A percentile compares a stretch with the other conserved stretches of the same genome.
These are phyloP conservation scores for Hydractinia echinata DNA, from an alignment of 30 jellyfish, hydroid and myxozoan genomes.

Conservation along the genomic window DNA sequence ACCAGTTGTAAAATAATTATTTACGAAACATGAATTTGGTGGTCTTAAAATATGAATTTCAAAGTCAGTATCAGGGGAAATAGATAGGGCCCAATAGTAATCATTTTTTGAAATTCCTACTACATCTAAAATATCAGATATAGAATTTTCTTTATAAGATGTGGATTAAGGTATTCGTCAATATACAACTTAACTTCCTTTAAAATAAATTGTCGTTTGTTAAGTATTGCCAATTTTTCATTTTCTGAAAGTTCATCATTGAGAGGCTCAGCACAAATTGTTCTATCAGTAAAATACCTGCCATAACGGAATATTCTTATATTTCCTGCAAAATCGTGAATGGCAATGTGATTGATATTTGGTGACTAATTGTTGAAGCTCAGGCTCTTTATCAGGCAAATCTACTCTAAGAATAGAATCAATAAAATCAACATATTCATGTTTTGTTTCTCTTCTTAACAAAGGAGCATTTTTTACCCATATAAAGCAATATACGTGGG, in stretches of 20 bases:
- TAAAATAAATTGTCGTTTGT: not conserved
- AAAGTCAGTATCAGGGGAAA: not conserved
- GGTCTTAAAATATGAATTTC: conserved; percentile 3
- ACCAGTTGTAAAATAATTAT: conserved; percentile 13
- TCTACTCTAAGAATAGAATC: not conserved
- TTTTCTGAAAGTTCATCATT: not conserved
- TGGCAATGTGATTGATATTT: conserved; percentile 8
- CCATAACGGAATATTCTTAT: conserved; percentile 17
- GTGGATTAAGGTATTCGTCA: conserved; percentile 1
- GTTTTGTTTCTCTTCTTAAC: conserved; percentile 16
- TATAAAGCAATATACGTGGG: conserved; percentile 20
- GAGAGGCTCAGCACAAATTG: conserved; percentile 4
- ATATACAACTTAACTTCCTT: not conserved
- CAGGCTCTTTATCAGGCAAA: not conserved
- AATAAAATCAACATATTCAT: not conserved
- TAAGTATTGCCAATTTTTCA: not conserved
- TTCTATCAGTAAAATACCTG: not conserved
- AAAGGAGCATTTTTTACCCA: conserved; percentile 27
- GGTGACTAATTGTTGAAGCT: not conserved
- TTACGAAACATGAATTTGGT: conserved; percentile 15
- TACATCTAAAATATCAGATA: no score
- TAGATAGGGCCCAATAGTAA: not conserved
- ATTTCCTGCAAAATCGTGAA: not conserved
- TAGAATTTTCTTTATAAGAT: not conserved
- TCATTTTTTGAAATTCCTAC: not conserved